Base-by-base conservation (phyloP, 1,140 invertebrate genomes). In the Adelges cooleyi region DNA sequence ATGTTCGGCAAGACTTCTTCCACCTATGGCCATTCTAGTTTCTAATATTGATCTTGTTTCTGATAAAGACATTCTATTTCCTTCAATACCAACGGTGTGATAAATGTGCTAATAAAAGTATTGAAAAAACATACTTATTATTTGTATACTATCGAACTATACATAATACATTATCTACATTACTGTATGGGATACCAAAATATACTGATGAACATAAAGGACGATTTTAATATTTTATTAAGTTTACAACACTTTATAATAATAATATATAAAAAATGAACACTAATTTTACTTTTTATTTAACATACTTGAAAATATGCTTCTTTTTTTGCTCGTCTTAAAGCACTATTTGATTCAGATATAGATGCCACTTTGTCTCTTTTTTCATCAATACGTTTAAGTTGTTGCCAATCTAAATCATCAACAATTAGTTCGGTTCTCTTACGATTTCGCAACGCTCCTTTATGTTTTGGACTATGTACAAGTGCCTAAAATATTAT, bases 11-110 rank as follows among this genome's bases (percentile, higher is more conserved):
- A 98, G 86, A 74, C 90, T 95, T 77, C 98, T 97, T 0, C 94
- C 95, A 50, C 84, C 86, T 3, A 98, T 84, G 1, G 92, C 93
- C 73, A 94, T 84, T 68, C 90, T 81, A 0, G 93, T 98, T 78
- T 98, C 93, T 10, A 98, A 79, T 66, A 98, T 87, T 56, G 88
- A 87, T 67, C 93, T 79, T 1, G 95, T 94, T 75, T 98, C 89
- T 20, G 86, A 83, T n/a, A 98, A 77, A 27, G 90, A 89, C 85
- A 98, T 90, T 1, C 94, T 97, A 72, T 98, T 98, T 2, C 95
- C 95, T 79, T 98, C 95, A 68, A 98, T 95, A 33, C 90, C 95
- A 62, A 95, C 92, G 2, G 93, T 96, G 72, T 98, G 95, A 77
- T 97, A 96, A 66, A 98, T 93, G 74, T 98, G 92, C 72, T 92